Evolutionary conservation across 2,888 invertebrate species (phyloP), one percentile per base, ranked within the genome.

Genomic region (Eumerus sabulonum): DNA sequence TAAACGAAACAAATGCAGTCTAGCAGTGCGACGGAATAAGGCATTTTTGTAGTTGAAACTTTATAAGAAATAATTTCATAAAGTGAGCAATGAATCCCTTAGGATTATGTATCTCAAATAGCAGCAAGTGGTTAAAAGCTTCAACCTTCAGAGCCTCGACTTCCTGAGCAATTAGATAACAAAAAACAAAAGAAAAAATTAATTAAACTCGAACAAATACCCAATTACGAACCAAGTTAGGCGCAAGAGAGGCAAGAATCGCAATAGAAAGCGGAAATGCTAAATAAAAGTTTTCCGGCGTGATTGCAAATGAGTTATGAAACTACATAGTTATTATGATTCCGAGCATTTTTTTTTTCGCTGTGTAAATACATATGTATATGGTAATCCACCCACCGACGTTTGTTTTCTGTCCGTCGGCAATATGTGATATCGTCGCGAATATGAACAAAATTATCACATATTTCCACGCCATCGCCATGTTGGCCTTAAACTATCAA

Each of bases 381-480:
- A n/a, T n/a, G n/a, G n/a, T n/a, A 27, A 7, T 27, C 27, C 72
- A 77, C 76, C 40, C 35, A 77, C 76, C 76, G 17, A 77, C 51
- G 56, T 77, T 77, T 51, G 72, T 67, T 72, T 67, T 77, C 14
- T 72, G 76, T 12, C 68, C 68, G 50, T 62, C 63, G 11, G 62
- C 74, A 38, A 27, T n/a, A 1, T 12, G 19, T 38, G 62, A 35
- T 11, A 53, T 16, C 38, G 17, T 19, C 16, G 18, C 45, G 11
- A 40, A 40, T 5, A 40, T 35, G 14, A 9, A 42, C 14, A 27
- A 1, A 1, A 67, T 38, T 12, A 57, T 50, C 45, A 44, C 18
- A 9, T 40, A 16, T 51, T 45, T 71, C 60, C 38, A 44, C 14
- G 51, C 53, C 76, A 76, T 59, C 12, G 13, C 14, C 18, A n/a